Percentiles rank a stretch among this genome's conserved stretches.
Conservation (phyloP, 2,797 vertebrate genomes). For the Acanthurus lineatus region DNA sequence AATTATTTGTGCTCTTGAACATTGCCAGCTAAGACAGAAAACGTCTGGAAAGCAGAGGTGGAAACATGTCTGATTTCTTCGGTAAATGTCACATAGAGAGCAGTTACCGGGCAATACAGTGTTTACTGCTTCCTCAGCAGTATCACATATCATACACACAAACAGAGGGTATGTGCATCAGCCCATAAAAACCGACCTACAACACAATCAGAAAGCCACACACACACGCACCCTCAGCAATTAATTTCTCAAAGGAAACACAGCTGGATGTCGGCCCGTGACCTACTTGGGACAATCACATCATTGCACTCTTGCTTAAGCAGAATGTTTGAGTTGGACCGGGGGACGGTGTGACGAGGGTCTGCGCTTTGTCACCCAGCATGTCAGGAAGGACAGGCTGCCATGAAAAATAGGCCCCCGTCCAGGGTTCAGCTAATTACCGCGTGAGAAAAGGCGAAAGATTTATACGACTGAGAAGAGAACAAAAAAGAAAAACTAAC, state of each 20-base stretch:
- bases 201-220: slow-evolving; percentile 21
- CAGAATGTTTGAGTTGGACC: slow-evolving; percentile 76
- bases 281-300: slow-evolving; percentile 65
- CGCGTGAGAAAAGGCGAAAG: slow-evolving; percentile 64
- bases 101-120: slow-evolving; percentile 15
- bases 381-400: slow-evolving; percentile 65
- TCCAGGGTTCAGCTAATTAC: slow-evolving; percentile 66
- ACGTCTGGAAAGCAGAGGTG: slow-evolving; percentile 36
- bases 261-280: slow-evolving; percentile 64
- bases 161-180: slow-evolving; percentile 9
- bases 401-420: slow-evolving; percentile 73
- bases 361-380: slow-evolving; percentile 70
- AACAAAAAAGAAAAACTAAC: slow-evolving; percentile 37
- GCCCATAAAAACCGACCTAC: slow-evolving; percentile 6
- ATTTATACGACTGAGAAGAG: slow-evolving; percentile 53
- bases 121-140: slow-evolving; percentile 66
- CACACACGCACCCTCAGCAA: slow-evolving; percentile 41
- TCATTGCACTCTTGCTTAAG: slow-evolving; percentile 34
- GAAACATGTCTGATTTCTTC: slow-evolving; percentile 54
- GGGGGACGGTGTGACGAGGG: slow-evolving; percentile 33
- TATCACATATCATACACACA: slow-evolving; percentile 44
- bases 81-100: slow-evolving; percentile 51
- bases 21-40: slow-evolving; percentile 14
- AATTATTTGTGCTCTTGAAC: slow-evolving; percentile 41
- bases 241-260: slow-evolving; percentile 59